phyloP scores from a whole-genome alignment of 2,888 invertebrate species.

The Reticulitermes lucifugus region DNA sequence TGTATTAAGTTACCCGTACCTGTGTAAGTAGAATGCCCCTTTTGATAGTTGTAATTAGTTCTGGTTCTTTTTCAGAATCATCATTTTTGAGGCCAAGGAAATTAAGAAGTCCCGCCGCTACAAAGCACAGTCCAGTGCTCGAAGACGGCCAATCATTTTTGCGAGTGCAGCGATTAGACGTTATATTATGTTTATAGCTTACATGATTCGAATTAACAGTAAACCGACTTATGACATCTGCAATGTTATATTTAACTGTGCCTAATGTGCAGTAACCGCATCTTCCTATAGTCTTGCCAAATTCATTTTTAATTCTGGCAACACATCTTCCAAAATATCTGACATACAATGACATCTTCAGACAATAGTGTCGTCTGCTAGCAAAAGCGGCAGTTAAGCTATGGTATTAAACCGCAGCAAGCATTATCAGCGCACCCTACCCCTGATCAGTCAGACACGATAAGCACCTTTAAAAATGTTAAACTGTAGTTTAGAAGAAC shows the following conservation, averaged over 20 bases:
- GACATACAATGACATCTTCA: not conserved
- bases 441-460: not conserved
- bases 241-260: not conserved
- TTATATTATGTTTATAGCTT: not conserved
- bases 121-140: not conserved
- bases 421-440: not conserved
- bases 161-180: not conserved
- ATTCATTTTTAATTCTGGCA: not conserved
- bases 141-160: not conserved
- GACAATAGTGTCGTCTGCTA: not conserved
- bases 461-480: not conserved
- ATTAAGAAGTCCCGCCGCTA: constrained; percentile 65
- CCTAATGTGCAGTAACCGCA: not conserved
- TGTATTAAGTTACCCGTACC: constrained; percentile 58
- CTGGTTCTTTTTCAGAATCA: constrained; percentile 75
- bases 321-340: not conserved
- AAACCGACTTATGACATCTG: not conserved
- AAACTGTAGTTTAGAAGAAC: not conserved
- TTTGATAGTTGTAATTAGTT: constrained; percentile 82
- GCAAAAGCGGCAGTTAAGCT: not conserved
- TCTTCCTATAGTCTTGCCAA: not conserved
- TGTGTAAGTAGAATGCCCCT: constrained; percentile 82
- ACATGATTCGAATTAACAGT: not conserved
- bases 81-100: constrained; percentile 68
- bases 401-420: not conserved